These are phyloP conservation scores for Microctenopoma stevenorrisi DNA, from an alignment of 2,797 vertebrate species.

Conservation along the genomic window DNA sequence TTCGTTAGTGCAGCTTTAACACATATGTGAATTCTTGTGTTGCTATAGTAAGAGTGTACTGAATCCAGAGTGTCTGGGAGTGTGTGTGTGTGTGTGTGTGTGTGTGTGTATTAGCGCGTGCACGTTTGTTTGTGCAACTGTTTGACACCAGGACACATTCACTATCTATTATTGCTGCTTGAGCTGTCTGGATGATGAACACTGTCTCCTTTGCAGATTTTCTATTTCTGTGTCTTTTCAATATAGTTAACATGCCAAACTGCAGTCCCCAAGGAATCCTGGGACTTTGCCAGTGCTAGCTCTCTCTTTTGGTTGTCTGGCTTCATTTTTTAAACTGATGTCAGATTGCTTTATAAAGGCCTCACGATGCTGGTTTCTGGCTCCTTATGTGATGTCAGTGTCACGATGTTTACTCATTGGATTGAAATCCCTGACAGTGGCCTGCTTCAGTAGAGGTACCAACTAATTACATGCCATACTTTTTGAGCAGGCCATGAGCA, in stretches of 20 bases:
- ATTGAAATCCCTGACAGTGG: slow-evolving; percentile 32
- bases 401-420: slow-evolving; percentile 19
- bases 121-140: slow-evolving; percentile 2
- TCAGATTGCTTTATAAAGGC: slow-evolving; percentile 16
- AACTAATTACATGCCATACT: slow-evolving; percentile 39
- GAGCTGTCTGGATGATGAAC: slow-evolving; percentile 17
- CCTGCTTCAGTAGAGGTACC: slow-evolving; percentile 52
- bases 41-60: not conserved
- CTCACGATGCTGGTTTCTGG: slow-evolving; percentile 14
- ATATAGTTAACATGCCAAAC: slow-evolving; percentile 26
- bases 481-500: slow-evolving; percentile 5
- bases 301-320: slow-evolving; percentile 24
- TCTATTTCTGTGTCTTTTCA: slow-evolving; percentile 9
- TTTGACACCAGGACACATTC: slow-evolving; percentile 10
- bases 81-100: not conserved
- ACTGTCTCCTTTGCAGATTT: slow-evolving; percentile 19
- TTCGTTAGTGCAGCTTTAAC: not conserved
- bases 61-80: not conserved
- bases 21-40: not conserved
- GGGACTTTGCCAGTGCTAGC: slow-evolving; percentile 29
- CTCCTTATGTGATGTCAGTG: slow-evolving; percentile 10
- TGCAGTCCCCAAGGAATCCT: slow-evolving; percentile 25
- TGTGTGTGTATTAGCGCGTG: not conserved
- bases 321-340: not conserved
- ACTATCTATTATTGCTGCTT: not conserved